Percentiles rank a stretch among this genome's conserved stretches.
Conservation (phyloP, 2,113 vertebrate species). For the Dipodomys ordii region DNA sequence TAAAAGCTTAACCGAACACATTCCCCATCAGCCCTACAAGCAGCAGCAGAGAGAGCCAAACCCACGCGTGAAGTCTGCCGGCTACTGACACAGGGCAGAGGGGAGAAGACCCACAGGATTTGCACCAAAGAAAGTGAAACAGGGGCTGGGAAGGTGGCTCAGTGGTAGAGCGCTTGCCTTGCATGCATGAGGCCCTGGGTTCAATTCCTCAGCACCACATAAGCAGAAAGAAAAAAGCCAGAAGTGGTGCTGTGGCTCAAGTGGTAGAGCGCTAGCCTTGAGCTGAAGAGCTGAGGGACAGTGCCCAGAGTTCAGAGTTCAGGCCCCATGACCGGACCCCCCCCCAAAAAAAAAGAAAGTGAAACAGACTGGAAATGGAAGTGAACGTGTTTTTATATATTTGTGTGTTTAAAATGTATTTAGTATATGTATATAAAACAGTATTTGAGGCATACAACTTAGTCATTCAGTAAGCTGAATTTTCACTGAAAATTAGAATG, state of each 20-base stretch:
- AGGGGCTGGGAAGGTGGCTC: not conserved
- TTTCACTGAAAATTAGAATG: conserved; percentile 11
- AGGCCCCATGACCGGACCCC: no score
- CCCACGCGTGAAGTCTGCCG: not conserved
- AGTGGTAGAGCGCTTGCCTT: no score
- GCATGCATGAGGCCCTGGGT: no score
- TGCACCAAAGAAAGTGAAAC: not conserved
- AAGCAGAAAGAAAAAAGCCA: no score
- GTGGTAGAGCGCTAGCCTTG: no score
- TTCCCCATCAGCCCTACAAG: not conserved
- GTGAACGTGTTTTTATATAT: not conserved
- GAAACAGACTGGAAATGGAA: not conserved
- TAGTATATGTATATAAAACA: not conserved
- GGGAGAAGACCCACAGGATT: not conserved
- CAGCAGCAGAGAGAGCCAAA: not conserved
- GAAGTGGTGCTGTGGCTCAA: no score
- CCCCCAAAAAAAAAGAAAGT: not conserved
- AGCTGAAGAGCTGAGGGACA: no score
- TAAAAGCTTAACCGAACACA: conserved; percentile 1
- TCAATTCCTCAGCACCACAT: no score
- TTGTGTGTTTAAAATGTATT: not conserved
- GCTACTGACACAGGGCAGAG: not conserved
- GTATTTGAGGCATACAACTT: conserved; percentile 13
- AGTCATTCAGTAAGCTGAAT: not conserved
- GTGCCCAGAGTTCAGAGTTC: no score